Evolutionary conservation across 2,888 invertebrate genomes (phyloP).

Genomic region (Euplagia quadripunctaria): DNA sequence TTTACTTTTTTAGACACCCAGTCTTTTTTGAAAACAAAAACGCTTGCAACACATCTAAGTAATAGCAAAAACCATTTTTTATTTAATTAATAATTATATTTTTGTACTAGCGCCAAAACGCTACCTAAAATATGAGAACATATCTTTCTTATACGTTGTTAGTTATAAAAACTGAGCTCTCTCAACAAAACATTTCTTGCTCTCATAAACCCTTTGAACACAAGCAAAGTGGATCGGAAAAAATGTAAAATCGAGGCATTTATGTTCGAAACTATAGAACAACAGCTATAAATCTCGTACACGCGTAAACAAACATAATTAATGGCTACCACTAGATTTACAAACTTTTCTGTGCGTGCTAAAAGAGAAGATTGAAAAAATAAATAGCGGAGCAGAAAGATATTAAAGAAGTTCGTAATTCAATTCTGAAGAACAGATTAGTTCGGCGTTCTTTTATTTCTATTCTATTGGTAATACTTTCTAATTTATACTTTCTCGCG

Average conservation of each 20-base stretch:
- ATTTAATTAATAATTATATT: not conserved
- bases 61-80: not conserved
- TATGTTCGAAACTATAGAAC: constrained; percentile 28
- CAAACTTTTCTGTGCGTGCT: constrained; percentile 19
- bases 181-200: not conserved
- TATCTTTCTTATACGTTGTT: not conserved
- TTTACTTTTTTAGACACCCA: no score
- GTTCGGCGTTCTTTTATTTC: not conserved
- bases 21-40: no score
- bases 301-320: constrained; percentile 37
- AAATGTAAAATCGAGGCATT: constrained; percentile 20
- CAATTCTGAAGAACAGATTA: constrained; percentile 9
- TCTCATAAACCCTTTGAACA: not conserved
- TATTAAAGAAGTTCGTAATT: constrained; percentile 22
- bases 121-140: not conserved
- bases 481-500: not conserved
- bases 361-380: constrained; percentile 1
- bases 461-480: not conserved
- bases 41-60: not conserved
- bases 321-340: constrained; percentile 29
- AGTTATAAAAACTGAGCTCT: not conserved
- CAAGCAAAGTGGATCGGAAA: constrained; percentile 23
- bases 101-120: not conserved
- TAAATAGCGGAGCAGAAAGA: constrained; percentile 14
- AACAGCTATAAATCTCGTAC: constrained; percentile 40